Base-by-base conservation (phyloP, 2,113 vertebrate species). In the Rostratula benghalensis region DNA sequence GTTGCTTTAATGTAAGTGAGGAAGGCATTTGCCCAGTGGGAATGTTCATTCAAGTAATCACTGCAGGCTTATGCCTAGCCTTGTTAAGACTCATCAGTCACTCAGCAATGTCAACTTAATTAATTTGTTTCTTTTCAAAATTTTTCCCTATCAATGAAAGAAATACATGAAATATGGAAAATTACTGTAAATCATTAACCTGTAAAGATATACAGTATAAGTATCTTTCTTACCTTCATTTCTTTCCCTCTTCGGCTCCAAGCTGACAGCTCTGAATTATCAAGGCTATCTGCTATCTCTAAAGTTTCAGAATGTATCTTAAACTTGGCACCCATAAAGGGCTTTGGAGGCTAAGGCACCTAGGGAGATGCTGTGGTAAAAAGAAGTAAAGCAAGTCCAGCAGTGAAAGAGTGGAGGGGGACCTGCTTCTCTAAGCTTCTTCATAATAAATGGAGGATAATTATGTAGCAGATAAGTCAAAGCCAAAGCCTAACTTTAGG, bases 41-140 rank as follows among this genome's bases (percentile, higher is more conserved):
- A 82, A 74, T 87, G 39, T 86, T 92, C 88, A 91, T 56, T 92
- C 70, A 84, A 82, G n/a, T 87, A 87, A 89, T 57, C 81, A 87
- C 69, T 71, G 17, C 73, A 87, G 61, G 61, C 61, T 95, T 93
- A 89, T 1, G 3, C 13, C 35, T 90, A 46, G 53, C 41, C 50
- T 90, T 73, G 35, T 84, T 90, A 65, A 80, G 68, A 54, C 18
- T 80, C 35, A 70, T 64, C 77, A 94, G 48, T 78, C 53, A 54
- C 59, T 79, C 67, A 75, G 46, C 30, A 70, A 73, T 69, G 81
- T 64, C 77, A 87, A n/a, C 24, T 57, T 73, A 71, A 77, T 93
- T 74, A 84, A 78, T 92, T 87, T 67, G 71, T 73, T 89, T 96
- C 63, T 60, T 93, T 92, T 94, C 31, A 70, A 81, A 74, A 22